Base-by-base conservation (phyloP, 2,888 invertebrate genomes). In the Andricus quercusramuli region DNA sequence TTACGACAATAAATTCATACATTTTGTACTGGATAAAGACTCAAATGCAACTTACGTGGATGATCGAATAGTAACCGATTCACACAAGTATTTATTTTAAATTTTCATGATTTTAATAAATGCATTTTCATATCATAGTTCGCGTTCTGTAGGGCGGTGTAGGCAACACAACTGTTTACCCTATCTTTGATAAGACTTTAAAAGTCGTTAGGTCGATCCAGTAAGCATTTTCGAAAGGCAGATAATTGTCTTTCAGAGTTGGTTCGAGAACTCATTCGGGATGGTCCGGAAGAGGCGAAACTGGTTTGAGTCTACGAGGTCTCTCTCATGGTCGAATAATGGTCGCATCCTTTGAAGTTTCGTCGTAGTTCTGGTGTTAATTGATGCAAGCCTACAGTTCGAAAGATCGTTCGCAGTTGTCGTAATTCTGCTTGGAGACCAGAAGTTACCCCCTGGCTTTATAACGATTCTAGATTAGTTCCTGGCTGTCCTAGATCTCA, bases 301-400 rank as follows among this genome's bases (percentile, higher is more conserved):
- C 67, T 68, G 78, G 80, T 25, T 78, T 78, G 79, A 59, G 78
- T 56, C 81, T 67, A 74, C 80, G 68, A 64, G 81, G 80, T 84
- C 81, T 84, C 84, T 81, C 83, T 85, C 82, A 79, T 82, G 85
- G 83, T 83, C 87, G 86, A 89, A 89, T 90, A 90, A 89, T 89
- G 85, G 86, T 86, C 85, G 85, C 88, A 86, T 87, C 85, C 88
- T 87, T 87, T 87, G 89, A 90, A 90, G 88, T 88, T 88, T 85
- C 84, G 85, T 83, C 86, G 85, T 87, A 90, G 89, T 90, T 90
- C 89, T 86, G 83, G 88, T 87, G 86, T 89, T 91, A 90, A 90
- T 91, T 89, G 89, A 90, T 89, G 89, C 88, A 87, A 90, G 88
- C 86, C 87, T 84, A 85, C 84, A 86, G 87, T 83, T 82, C 80